Evolutionary conservation across 2,797 vertebrate species (phyloP).

Genomic region (Tapirus indicus): DNA sequence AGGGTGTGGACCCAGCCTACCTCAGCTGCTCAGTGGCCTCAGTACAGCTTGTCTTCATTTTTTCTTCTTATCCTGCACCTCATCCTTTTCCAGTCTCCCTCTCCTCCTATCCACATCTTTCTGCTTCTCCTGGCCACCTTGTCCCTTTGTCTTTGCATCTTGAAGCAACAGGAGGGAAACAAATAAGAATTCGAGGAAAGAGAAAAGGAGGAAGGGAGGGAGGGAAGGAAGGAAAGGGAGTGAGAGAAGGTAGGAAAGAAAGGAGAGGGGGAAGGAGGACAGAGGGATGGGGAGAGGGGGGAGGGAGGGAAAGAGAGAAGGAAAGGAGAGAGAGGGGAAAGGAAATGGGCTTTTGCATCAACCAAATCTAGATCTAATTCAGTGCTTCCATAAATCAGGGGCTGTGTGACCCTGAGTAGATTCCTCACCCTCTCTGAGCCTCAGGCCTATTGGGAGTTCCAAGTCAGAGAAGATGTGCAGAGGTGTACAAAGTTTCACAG

Average conservation of each 20-base stretch:
- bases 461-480: not conserved
- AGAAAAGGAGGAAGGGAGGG: not conserved
- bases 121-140: not conserved
- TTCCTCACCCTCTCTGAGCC: not conserved
- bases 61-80: not conserved
- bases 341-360: not conserved
- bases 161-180: not conserved
- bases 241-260: not conserved
- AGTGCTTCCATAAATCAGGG: not conserved
- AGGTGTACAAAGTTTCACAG: not conserved
- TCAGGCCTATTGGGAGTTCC: not conserved
- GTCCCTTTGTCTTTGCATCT: not conserved
- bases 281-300: no score
- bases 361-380: not conserved
- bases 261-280: not conserved
- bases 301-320: no score
- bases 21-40: accelerated
- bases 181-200: not conserved
- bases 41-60: not conserved
- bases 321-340: not conserved
- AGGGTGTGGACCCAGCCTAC: accelerated
- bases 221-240: not conserved
- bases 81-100: not conserved
- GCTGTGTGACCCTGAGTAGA: not conserved
- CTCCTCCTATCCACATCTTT: not conserved